A percentile compares a stretch with the other conserved stretches of the same genome.
Evolutionary conservation across 1,140 invertebrate species (phyloP).

Genomic region (Pararge aegeria): DNA sequence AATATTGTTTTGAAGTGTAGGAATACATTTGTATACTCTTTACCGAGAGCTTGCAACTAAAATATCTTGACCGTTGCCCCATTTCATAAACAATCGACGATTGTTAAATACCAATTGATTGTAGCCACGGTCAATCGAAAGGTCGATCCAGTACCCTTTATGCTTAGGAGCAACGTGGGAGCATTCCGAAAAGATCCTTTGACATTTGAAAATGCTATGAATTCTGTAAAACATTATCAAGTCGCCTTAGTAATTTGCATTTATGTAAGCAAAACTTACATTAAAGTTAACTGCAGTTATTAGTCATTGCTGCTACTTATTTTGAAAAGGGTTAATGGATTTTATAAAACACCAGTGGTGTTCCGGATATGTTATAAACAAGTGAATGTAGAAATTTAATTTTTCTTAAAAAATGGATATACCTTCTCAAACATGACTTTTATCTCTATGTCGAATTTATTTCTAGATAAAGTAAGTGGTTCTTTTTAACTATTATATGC

Average conservation of each 20-base stretch:
- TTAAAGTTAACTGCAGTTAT: not conserved
- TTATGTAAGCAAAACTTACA: not conserved
- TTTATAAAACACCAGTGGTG: not conserved
- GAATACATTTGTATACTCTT: too few species aligned
- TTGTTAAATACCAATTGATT: conserved; percentile 23
- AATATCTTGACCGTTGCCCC: not conserved
- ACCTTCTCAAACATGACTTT: too few species aligned
- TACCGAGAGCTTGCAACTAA: not conserved
- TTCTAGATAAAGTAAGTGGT: too few species aligned
- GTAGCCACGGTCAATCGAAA: conserved; percentile 25
- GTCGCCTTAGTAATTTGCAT: not conserved
- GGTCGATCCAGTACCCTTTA: conserved; percentile 34
- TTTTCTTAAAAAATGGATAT: too few species aligned
- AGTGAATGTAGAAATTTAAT: too few species aligned
- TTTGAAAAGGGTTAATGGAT: not conserved
- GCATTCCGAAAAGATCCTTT: conserved; percentile 31
- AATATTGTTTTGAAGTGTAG: too few species aligned
- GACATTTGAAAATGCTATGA: conserved; percentile 36
- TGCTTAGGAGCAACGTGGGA: conserved; percentile 20
- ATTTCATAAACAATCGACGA: conserved; percentile 17
- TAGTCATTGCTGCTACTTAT: not conserved
- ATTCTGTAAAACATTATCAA: conserved; percentile 5
- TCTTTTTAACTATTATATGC: too few species aligned
- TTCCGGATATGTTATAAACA: not conserved
- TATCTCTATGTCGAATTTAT: too few species aligned